These are phyloP conservation scores for Cardiocondyla obscurior DNA, from an alignment of 1,140 invertebrate genomes.

Conservation along the genomic window DNA sequence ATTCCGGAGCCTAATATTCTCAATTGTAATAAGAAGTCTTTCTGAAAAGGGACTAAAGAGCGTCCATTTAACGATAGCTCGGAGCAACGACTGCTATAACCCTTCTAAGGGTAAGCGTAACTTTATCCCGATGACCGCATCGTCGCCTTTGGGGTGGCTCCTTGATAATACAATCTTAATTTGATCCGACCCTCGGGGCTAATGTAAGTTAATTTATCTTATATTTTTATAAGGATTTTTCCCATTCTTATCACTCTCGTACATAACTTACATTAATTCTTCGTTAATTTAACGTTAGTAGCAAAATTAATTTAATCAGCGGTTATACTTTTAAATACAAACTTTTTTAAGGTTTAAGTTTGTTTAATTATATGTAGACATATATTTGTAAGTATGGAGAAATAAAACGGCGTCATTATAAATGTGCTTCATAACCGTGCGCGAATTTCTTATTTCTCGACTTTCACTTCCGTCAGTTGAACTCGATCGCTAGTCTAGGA, in stretches of 20 bases:
- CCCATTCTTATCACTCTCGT: background rate
- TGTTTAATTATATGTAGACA: too few relatives aligned
- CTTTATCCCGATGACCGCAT: conserved; percentile 14
- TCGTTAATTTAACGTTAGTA: background rate
- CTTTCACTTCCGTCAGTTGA: conserved; percentile 1
- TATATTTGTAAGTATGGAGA: background rate
- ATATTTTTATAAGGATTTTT: background rate
- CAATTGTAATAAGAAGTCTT: conserved; percentile 34
- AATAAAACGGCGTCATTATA: background rate
- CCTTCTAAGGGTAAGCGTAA: conserved; percentile 30
- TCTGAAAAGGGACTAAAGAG: background rate
- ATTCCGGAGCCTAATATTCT: background rate
- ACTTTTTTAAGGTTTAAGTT: too few relatives aligned
- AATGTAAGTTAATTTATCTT: background rate
- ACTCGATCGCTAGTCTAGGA: background rate
- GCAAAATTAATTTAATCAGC: background rate
- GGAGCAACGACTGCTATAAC: conserved; percentile 24
- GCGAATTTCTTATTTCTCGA: background rate
- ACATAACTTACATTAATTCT: background rate
- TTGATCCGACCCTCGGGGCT: conserved; percentile 12
- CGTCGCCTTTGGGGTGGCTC: background rate
- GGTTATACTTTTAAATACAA: background rate
- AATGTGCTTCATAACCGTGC: background rate
- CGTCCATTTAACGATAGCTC: background rate
- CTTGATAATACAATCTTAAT: conserved; percentile 65